Evolutionary conservation across 2,113 vertebrate genomes (phyloP), one percentile per base, ranked within the genome.

Genomic region (Turdus rufiventris): DNA sequence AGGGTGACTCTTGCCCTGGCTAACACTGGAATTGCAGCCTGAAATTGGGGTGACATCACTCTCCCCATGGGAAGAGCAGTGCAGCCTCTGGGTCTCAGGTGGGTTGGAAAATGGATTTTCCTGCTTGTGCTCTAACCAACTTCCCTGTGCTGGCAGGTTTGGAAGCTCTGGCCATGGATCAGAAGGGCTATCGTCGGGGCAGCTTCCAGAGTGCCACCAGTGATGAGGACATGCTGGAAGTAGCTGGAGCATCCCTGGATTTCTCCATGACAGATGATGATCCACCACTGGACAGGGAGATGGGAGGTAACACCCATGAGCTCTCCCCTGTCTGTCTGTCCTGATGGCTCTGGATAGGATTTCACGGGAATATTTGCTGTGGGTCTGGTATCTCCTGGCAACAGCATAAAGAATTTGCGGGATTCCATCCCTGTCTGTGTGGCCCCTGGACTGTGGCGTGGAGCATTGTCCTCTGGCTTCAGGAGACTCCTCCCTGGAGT

Each of bases 171-270:
- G 92, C 94, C 79, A 99, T 99, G 99, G 98, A 99, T 18, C 98
- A 97, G 89, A 96, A 97, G 34, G 97, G 98, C 5, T 99, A 97
- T 95, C 94, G 96, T 8, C 95, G 97, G 31, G 98, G 96, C 12
- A 98, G 98, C 96, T 98, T 98, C 80, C 98, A 98, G 78, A 98
- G 96, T 78, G 97, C 97, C 89, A 98, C 98, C 47, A 99, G 98
- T 8, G 98, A 99, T 82, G 99, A 99, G 85, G 99, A 99, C n/a
- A 95, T 99, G 98, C 98, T 99, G 97, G 98, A 99, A 91, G 98
- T 99, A 5, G 98, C 98, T 2, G 98, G 98, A n/a, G 98, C 98
- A 25, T 97, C 98, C 16, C 93, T 98, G 96, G 99, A 99, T 95
- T 99, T 99, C 91, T 97, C 98, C 72, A 51, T 94, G 96, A 97